phyloP scores from a whole-genome alignment of 2,797 vertebrate species.

The Pristis pectinata region DNA sequence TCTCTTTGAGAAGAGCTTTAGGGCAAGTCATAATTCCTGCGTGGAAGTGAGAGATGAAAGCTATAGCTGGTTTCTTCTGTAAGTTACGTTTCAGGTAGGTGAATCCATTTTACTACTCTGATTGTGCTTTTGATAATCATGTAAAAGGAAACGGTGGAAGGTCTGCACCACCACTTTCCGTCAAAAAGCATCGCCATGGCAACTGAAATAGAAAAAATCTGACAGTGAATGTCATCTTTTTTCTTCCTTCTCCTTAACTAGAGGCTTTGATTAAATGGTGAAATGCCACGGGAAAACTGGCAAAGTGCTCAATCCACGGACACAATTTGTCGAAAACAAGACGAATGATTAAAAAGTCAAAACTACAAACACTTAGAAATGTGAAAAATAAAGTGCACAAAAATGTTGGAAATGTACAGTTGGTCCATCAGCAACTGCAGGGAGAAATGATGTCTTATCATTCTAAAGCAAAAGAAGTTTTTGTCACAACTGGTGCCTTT shows the following conservation, averaged over 20 bases:
- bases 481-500: background rate
- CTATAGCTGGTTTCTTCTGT: slow-evolving; percentile 56
- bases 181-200: slow-evolving; percentile 50
- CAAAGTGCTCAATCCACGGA: background rate
- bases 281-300: slow-evolving; percentile 43
- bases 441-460: background rate
- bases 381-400: background rate
- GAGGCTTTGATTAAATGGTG: slow-evolving; percentile 45
- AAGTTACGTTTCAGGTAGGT: slow-evolving; percentile 56
- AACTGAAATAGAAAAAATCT: slow-evolving; percentile 45
- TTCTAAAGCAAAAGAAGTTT: background rate
- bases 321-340: slow-evolving; percentile 14
- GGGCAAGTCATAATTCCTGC: slow-evolving; percentile 75
- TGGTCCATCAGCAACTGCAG: background rate
- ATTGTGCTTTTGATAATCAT: slow-evolving; percentile 61
- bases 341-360: background rate
- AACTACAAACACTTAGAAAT: slow-evolving; percentile 5
- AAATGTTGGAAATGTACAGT: background rate
- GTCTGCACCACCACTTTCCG: slow-evolving; percentile 48
- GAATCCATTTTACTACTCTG: slow-evolving; percentile 65
- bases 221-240: slow-evolving; percentile 24
- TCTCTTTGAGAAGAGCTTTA: slow-evolving; percentile 69
- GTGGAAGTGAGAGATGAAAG: slow-evolving; percentile 67
- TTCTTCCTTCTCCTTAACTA: slow-evolving; percentile 43
- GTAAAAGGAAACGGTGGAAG: slow-evolving; percentile 46